These are phyloP conservation scores for Leptoclinus maculatus DNA, from an alignment of 2,797 vertebrate genomes.

Conservation along the genomic window DNA sequence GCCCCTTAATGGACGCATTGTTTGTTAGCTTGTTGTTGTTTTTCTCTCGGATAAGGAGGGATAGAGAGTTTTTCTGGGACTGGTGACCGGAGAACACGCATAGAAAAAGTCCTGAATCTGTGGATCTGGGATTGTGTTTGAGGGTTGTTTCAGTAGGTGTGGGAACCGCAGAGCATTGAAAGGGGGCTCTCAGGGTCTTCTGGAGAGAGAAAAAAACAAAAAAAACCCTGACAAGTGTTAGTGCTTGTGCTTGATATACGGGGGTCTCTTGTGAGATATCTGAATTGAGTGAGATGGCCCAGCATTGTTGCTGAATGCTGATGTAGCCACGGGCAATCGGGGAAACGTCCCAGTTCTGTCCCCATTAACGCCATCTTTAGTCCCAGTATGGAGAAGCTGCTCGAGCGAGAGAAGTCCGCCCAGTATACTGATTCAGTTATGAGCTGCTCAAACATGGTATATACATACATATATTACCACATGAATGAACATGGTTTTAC, in stretches of 20 bases:
- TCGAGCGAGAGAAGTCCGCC: too few relatives aligned
- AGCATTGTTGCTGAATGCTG: slow-evolving; percentile 67
- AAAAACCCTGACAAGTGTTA: slow-evolving; percentile 64
- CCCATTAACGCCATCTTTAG: slow-evolving; percentile 1
- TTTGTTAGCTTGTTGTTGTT: slow-evolving; percentile 73
- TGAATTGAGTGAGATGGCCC: slow-evolving; percentile 57
- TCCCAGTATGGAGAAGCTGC: not conserved
- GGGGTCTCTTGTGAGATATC: slow-evolving; percentile 62
- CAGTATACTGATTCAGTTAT: not conserved
- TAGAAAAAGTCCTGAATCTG: slow-evolving; percentile 63
- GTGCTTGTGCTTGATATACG: slow-evolving; percentile 65
- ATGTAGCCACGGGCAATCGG: slow-evolving; percentile 57
- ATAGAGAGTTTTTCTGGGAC: slow-evolving; percentile 46
- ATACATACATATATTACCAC: too few relatives aligned
- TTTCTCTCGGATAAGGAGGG: slow-evolving; percentile 63
- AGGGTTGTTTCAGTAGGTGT: slow-evolving; percentile 69
- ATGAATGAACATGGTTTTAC: too few relatives aligned
- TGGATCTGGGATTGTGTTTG: slow-evolving; percentile 61
- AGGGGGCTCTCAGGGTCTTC: slow-evolving; percentile 60
- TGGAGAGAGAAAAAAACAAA: slow-evolving; percentile 54
- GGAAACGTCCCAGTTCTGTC: slow-evolving; percentile 32
- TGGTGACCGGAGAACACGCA: slow-evolving; percentile 63
- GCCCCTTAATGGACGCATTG: slow-evolving; percentile 73
- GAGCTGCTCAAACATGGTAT: not conserved
- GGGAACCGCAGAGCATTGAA: slow-evolving; percentile 75